A percentile compares a stretch with the other conserved stretches of the same genome.
These are phyloP conservation scores for Neopipo cinnamomea DNA, from an alignment of 2,113 vertebrate genomes.

Conservation along the genomic window DNA sequence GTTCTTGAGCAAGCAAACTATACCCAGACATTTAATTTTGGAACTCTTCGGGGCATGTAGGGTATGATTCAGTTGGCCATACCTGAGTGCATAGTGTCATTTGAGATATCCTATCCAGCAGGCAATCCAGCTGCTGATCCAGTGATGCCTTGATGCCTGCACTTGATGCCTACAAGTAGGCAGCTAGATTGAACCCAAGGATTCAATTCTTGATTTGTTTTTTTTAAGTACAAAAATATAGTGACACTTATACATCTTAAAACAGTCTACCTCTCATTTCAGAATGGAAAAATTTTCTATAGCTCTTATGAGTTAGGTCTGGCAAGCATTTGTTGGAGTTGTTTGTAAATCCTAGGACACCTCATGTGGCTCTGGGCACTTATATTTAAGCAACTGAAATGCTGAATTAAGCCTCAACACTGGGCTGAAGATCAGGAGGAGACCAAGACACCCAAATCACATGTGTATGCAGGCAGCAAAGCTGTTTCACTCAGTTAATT, in stretches of 20 bases:
- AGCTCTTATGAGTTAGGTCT: neutral
- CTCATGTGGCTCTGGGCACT: neutral
- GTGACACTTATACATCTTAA: neutral
- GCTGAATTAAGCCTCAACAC: neutral
- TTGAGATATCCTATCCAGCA: neutral
- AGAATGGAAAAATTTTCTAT: neutral
- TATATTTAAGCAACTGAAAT: neutral
- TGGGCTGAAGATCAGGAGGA: neutral
- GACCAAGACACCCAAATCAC: neutral
- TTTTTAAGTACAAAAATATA: neutral
- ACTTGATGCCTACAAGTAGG: neutral
- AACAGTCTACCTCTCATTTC: neutral
- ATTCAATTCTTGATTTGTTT: neutral
- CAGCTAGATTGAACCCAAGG: neutral
- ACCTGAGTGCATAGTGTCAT: neutral
- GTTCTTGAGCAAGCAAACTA: neutral
- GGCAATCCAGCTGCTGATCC: neutral
- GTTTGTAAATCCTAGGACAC: rapidly evolving
- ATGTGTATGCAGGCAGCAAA: neutral
- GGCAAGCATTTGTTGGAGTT: neutral
- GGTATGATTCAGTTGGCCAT: neutral
- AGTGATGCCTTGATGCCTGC: neutral
- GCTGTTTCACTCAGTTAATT: neutral
- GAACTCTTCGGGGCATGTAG: neutral
- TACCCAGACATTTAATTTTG: neutral